phyloP scores from a whole-genome alignment of 2,113 vertebrate species.

The Thamnophis sirtalis region DNA sequence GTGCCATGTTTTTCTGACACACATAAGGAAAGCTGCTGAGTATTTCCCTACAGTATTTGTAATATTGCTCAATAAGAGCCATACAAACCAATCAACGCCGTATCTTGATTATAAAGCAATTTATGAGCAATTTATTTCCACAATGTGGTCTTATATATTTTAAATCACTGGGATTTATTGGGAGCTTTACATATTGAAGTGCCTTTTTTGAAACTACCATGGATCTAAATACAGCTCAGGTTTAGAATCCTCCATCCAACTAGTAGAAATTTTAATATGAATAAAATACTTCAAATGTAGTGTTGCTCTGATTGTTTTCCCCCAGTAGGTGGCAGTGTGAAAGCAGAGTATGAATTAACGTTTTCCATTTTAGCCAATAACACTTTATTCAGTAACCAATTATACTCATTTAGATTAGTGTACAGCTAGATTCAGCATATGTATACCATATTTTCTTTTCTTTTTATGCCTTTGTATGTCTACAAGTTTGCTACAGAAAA shows the following conservation, averaged over 20 bases:
- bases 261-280: conserved; percentile 42
- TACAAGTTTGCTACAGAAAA: neutral
- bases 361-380: neutral
- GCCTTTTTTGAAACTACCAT: conserved; percentile 60
- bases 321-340: conserved; percentile 59
- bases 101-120: conserved; percentile 29
- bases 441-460: neutral
- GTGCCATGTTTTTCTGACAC: neutral
- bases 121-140: conserved; percentile 36
- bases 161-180: conserved; percentile 39
- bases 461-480: neutral
- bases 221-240: conserved; percentile 31
- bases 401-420: neutral
- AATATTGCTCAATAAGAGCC: conserved; percentile 23
- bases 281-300: conserved; percentile 48
- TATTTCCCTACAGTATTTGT: conserved; percentile 4
- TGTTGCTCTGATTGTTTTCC: neutral
- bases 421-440: neutral
- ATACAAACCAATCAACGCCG: neutral
- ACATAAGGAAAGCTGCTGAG: conserved; percentile 6
- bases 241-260: conserved; percentile 16
- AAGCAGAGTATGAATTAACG: neutral
- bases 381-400: neutral
- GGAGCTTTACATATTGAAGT: conserved; percentile 56
- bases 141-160: conserved; percentile 27